phyloP scores from a whole-genome alignment of 2,113 vertebrate genomes.

The Hystrix cristata region DNA sequence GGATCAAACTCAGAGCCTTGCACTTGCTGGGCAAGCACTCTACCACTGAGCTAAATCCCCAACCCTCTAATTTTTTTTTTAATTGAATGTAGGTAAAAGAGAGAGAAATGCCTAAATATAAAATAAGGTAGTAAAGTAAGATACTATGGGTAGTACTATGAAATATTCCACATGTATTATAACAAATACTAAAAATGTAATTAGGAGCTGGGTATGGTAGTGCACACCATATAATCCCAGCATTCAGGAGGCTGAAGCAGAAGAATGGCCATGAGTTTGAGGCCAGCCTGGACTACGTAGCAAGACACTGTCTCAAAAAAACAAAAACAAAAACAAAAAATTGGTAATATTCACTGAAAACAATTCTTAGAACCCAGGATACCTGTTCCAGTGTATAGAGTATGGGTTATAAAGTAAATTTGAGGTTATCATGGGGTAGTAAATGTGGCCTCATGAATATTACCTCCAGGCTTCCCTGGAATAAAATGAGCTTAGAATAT shows the following conservation, averaged over 20 bases:
- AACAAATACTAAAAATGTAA: not conserved
- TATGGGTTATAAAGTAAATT: not conserved
- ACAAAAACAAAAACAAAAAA: not conserved
- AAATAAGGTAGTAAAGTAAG: conserved; percentile 8
- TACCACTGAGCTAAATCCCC: too few relatives aligned
- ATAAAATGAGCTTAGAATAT: not conserved
- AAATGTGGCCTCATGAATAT: not conserved
- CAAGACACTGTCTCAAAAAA: not conserved
- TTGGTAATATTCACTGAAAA: not conserved
- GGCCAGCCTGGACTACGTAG: not conserved
- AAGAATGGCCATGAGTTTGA: too few relatives aligned
- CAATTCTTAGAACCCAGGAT: not conserved
- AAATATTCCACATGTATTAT: not conserved
- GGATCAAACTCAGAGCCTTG: too few relatives aligned
- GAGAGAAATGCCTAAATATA: not conserved
- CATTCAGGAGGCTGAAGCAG: not conserved
- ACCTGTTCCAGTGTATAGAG: not conserved
- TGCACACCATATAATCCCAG: not conserved
- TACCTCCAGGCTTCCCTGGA: not conserved
- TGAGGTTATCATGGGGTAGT: not conserved
- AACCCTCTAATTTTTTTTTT: not conserved
- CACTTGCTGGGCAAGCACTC: too few relatives aligned
- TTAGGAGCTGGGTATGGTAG: not conserved
- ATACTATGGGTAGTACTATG: not conserved
- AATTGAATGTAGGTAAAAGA: not conserved